These are phyloP conservation scores for Cryptotis parvus DNA, from an alignment of 2,113 vertebrate species.

Conservation along the genomic window DNA sequence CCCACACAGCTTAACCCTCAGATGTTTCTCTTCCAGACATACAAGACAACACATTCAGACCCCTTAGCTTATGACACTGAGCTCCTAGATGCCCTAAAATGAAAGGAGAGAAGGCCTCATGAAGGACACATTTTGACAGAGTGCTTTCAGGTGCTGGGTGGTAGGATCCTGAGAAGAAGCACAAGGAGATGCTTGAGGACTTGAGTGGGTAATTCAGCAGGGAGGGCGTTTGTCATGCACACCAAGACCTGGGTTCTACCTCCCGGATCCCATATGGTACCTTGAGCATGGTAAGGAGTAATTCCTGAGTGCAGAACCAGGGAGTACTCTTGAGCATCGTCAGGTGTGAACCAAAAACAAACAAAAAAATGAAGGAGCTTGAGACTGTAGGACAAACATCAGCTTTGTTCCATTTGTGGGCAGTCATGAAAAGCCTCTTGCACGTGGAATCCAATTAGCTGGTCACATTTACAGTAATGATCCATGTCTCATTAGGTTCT, in stretches of 20 bases:
- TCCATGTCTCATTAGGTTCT: constrained; percentile 19
- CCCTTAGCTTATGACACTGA: neutral
- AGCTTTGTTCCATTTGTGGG: neutral
- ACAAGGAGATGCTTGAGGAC: no score
- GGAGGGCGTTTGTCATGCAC: no score
- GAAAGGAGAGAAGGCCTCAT: no score
- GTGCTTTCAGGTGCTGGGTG: neutral
- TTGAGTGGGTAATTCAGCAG: no score
- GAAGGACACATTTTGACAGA: neutral
- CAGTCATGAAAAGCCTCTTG: neutral
- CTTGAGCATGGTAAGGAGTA: no score
- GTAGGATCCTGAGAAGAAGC: neutral
- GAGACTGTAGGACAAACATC: neutral
- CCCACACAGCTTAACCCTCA: neutral
- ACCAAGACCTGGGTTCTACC: no score
- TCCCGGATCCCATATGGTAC: no score
- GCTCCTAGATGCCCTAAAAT: neutral
- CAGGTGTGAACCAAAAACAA: no score
- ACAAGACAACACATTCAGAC: neutral
- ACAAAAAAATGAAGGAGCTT: no score
- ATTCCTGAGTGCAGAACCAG: no score
- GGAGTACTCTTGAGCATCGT: no score
- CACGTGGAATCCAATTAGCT: constrained; percentile 29
- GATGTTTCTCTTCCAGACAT: neutral
- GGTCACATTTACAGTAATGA: constrained; percentile 35